phyloP scores from a whole-genome alignment of 2,888 invertebrate species.

The Euclidia mi region DNA sequence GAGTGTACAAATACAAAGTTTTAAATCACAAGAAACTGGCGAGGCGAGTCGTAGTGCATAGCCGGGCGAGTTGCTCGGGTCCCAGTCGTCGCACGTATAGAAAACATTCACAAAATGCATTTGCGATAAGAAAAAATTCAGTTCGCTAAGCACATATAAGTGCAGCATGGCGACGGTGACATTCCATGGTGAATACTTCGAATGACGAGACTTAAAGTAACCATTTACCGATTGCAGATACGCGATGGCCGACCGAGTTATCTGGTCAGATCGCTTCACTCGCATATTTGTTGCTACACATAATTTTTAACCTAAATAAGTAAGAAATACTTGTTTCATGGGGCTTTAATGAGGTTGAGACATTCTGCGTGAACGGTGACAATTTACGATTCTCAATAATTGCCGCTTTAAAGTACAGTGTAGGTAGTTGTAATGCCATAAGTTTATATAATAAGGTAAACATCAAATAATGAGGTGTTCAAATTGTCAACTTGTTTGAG shows the following conservation, averaged over 20 bases:
- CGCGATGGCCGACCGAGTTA: constrained; percentile 87
- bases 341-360: constrained; percentile 72
- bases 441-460: constrained; percentile 20
- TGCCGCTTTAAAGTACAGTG: constrained; percentile 13
- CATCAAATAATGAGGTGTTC: constrained; percentile 24
- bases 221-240: constrained; percentile 90
- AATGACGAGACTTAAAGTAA: constrained; percentile 88
- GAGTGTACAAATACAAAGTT: constrained; percentile 37
- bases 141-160: constrained; percentile 86
- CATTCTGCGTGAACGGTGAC: constrained; percentile 22
- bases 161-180: constrained; percentile 85
- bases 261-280: constrained; percentile 87
- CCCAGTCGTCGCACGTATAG: constrained; percentile 75
- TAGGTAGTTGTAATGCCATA: background rate
- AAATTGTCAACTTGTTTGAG: constrained; percentile 49
- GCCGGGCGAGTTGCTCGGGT: constrained; percentile 58
- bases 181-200: constrained; percentile 86
- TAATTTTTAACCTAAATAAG: constrained; percentile 88
- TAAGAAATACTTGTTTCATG: constrained; percentile 81
- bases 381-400: constrained; percentile 41
- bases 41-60: constrained; percentile 61
- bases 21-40: constrained; percentile 60
- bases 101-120: constrained; percentile 89
- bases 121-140: constrained; percentile 89
- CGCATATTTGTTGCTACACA: constrained; percentile 82